Conservation (phyloP, 2,797 vertebrate species). For the Sarcophilus harrisii region DNA sequence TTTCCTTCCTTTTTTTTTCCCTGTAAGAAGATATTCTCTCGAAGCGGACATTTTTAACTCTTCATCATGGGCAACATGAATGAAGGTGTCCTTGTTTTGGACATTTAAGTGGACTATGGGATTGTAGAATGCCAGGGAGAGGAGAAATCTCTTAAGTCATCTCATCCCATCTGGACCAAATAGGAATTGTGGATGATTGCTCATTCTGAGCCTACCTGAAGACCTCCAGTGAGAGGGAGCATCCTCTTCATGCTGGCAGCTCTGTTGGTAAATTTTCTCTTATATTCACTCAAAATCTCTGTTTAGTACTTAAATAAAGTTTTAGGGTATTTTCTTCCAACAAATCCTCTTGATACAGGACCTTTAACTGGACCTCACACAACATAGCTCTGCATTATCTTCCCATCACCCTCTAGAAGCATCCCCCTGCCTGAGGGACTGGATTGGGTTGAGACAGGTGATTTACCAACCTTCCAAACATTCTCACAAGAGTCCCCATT, state of each 20-base stretch:
- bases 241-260: background rate
- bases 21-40: slow-evolving; percentile 34
- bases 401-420: background rate
- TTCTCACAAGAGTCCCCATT: background rate
- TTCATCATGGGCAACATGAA: slow-evolving; percentile 61
- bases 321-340: background rate
- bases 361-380: background rate
- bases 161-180: background rate
- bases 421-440: background rate
- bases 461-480: background rate
- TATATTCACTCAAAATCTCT: background rate
- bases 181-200: background rate
- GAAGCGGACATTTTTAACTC: slow-evolving; percentile 69
- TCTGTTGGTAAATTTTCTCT: background rate
- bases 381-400: background rate
- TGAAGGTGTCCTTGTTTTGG: slow-evolving; percentile 59
- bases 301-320: background rate
- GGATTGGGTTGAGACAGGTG: background rate
- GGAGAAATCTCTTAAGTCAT: background rate
- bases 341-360: background rate
- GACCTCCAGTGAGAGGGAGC: background rate
- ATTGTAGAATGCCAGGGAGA: background rate
- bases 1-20: slow-evolving; percentile 41
- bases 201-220: background rate
- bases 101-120: slow-evolving; percentile 56